A percentile compares a stretch with the other conserved stretches of the same genome.
These are phyloP conservation scores for Anas capensis DNA, from an alignment of 2,797 vertebrate species.

Conservation along the genomic window DNA sequence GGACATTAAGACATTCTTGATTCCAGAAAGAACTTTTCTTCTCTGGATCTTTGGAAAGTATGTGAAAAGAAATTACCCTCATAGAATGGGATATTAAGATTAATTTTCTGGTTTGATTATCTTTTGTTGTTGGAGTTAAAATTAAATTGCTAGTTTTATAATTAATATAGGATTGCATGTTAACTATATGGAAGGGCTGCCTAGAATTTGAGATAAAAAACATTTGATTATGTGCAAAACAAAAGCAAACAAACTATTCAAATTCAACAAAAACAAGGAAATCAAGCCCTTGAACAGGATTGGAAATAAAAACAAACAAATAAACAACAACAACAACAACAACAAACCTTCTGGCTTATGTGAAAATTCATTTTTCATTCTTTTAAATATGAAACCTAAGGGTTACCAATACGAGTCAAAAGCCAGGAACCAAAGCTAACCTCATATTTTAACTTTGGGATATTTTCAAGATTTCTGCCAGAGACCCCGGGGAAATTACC, in stretches of 20 bases:
- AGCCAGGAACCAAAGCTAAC: not conserved
- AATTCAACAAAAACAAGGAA: not conserved
- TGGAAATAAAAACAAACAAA: not conserved
- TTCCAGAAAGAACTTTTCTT: not conserved
- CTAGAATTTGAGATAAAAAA: conserved; percentile 12
- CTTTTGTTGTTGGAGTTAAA: not conserved
- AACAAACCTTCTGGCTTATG: not conserved
- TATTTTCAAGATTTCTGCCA: conserved; percentile 6
- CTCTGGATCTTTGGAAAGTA: not conserved
- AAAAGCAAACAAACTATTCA: not conserved
- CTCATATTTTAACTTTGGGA: not conserved
- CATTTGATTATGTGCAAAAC: not conserved
- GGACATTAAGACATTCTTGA: not conserved
- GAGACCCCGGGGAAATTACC: not conserved
- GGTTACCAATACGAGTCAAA: not conserved
- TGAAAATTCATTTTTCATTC: not conserved
- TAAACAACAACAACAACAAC: no score
- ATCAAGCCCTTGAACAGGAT: not conserved
- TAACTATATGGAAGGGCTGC: not conserved
- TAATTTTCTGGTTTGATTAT: not conserved
- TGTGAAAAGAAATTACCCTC: not conserved
- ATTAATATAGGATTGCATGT: not conserved
- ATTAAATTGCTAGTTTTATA: not conserved
- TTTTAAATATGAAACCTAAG: not conserved
- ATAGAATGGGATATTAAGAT: not conserved